Percentiles rank a stretch among this genome's conserved stretches.
Conservation (phyloP, 2,888 invertebrate genomes). For the Macaria liturata region DNA sequence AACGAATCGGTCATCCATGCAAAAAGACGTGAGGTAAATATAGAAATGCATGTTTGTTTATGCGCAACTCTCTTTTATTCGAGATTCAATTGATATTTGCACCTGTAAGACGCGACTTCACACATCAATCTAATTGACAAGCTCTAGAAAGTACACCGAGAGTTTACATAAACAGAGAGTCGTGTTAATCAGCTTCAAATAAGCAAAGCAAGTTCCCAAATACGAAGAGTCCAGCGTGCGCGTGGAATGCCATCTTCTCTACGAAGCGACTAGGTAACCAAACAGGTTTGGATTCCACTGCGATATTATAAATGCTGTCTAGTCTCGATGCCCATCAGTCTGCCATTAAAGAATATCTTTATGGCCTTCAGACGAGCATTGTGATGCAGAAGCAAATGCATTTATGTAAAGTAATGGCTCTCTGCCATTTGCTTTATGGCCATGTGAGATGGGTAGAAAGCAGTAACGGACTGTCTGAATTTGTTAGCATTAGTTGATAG, state of each 20-base stretch:
- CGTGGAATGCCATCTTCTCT: constrained; percentile 11
- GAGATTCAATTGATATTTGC: too few species aligned
- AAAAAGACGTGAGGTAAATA: too few species aligned
- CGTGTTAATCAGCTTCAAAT: neutral
- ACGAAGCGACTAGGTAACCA: constrained; percentile 18
- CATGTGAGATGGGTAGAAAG: constrained; percentile 5
- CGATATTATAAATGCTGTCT: constrained; percentile 25
- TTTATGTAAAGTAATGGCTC: constrained; percentile 10
- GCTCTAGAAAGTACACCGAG: too few species aligned
- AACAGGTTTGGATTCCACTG: constrained; percentile 25
- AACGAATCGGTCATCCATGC: too few species aligned
- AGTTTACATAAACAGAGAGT: neutral
- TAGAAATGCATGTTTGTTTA: too few species aligned
- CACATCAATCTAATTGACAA: too few species aligned
- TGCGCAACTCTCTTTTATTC: too few species aligned
- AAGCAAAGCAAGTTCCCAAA: constrained; percentile 1
- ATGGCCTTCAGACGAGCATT: constrained; percentile 18
- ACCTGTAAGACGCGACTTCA: too few species aligned
- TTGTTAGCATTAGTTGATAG: too few species aligned
- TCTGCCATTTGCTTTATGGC: constrained; percentile 8
- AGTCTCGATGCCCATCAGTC: constrained; percentile 22
- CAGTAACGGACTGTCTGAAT: neutral
- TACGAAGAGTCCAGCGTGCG: constrained; percentile 8
- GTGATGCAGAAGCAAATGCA: constrained; percentile 14
- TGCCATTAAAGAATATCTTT: constrained; percentile 22